These are phyloP conservation scores for Agriopis leucophaearia DNA, from an alignment of 2,888 invertebrate genomes.

Conservation along the genomic window DNA sequence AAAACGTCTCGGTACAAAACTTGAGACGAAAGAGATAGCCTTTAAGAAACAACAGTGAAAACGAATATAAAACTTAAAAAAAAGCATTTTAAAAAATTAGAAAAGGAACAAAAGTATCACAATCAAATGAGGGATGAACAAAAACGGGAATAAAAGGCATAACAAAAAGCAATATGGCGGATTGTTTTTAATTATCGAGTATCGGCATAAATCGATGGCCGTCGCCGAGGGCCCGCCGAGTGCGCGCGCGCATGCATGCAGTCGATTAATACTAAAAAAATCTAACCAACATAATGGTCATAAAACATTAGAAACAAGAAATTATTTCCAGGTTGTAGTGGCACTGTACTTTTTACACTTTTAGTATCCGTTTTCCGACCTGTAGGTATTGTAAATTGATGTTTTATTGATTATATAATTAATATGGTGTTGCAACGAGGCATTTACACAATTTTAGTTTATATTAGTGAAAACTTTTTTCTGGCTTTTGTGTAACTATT, in stretches of 20 bases:
- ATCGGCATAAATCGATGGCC: conserved; percentile 85
- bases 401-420: too few species aligned
- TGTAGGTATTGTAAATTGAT: too few species aligned
- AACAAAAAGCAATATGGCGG: conserved; percentile 85
- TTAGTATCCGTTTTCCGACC: too few species aligned
- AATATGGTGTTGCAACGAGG: too few species aligned
- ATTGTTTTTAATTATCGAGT: conserved; percentile 87
- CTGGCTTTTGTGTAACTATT: too few species aligned
- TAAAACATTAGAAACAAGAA: not conserved
- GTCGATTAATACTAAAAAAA: conserved; percentile 44
- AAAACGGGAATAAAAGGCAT: conserved; percentile 81
- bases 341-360: too few species aligned
- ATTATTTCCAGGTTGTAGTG: too few species aligned
- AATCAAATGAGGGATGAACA: conserved; percentile 86
- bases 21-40: conserved; percentile 72
- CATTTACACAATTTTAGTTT: too few species aligned
- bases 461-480: too few species aligned
- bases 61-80: conserved; percentile 56
- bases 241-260: conserved; percentile 62
- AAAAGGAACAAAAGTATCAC: conserved; percentile 63
- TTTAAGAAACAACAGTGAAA: conserved; percentile 67
- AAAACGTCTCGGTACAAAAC: conserved; percentile 71
- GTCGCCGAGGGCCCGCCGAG: conserved; percentile 81
- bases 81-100: conserved; percentile 8
- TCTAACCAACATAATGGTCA: not conserved